phyloP scores from a whole-genome alignment of 2,888 invertebrate genomes.

The Pollenia griseotomentosa region DNA sequence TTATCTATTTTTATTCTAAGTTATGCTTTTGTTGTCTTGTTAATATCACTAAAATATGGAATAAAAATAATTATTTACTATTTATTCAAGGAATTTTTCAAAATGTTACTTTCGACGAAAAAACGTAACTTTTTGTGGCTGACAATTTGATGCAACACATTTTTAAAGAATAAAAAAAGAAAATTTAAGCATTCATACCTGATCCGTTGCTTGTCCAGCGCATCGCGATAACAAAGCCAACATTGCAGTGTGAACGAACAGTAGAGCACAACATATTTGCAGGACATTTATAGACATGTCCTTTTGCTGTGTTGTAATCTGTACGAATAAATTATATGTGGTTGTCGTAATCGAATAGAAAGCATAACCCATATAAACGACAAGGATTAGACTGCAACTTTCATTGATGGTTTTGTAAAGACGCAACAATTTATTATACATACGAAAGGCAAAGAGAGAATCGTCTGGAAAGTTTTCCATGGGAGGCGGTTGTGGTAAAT shows the following conservation, averaged over 20 bases:
- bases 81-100: too few relatives aligned
- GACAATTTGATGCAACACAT: background rate
- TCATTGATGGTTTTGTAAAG: conserved; percentile 81
- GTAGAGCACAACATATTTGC: conserved; percentile 79
- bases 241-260: conserved; percentile 78
- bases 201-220: conserved; percentile 79
- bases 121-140: too few relatives aligned
- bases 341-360: conserved; percentile 83
- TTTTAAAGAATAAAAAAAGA: background rate
- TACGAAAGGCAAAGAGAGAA: conserved; percentile 80
- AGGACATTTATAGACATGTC: conserved; percentile 77
- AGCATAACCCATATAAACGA: conserved; percentile 81
- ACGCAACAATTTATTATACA: conserved; percentile 80
- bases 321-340: conserved; percentile 82
- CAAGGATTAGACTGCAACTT: conserved; percentile 80
- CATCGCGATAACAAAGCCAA: conserved; percentile 78
- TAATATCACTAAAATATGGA: too few relatives aligned
- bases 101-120: too few relatives aligned
- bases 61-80: too few relatives aligned
- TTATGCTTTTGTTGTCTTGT: too few relatives aligned
- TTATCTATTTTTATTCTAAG: too few relatives aligned
- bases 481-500: background rate
- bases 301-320: conserved; percentile 78
- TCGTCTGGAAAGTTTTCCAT: conserved; percentile 80
- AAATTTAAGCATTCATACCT: conserved; percentile 76